These are phyloP conservation scores for Lasius platythorax DNA, from an alignment of 2,888 invertebrate species.

Conservation along the genomic window DNA sequence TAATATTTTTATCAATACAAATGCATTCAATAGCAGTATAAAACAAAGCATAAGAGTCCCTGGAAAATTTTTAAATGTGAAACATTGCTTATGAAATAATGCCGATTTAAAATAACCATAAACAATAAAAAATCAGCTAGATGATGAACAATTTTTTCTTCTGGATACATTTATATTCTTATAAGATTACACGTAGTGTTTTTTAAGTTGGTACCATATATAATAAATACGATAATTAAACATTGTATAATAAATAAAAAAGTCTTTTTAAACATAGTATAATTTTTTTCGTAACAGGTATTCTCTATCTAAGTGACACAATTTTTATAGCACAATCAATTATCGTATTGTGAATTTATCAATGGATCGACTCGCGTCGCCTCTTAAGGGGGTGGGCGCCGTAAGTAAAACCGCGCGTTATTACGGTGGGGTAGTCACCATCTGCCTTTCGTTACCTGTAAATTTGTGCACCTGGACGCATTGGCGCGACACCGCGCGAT, in stretches of 20 bases:
- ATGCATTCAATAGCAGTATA: neutral
- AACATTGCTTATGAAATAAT: constrained; percentile 16
- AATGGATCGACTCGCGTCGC: constrained; percentile 34
- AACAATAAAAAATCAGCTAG: neutral
- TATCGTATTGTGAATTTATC: constrained; percentile 56
- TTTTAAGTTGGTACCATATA: neutral
- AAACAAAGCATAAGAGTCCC: constrained; percentile 9
- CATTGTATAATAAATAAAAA: neutral
- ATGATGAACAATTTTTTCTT: neutral
- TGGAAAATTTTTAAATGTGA: neutral
- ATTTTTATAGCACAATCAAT: constrained; percentile 45
- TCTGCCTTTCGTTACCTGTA: constrained; percentile 79
- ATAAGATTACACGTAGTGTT: constrained; percentile 4
- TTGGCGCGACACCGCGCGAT: constrained; percentile 59
- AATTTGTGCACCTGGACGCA: constrained; percentile 77
- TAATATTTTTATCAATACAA: neutral
- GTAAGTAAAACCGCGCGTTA: constrained; percentile 74
- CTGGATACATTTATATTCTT: neutral
- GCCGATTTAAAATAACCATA: neutral
- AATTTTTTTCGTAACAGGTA: neutral
- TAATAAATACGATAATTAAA: neutral
- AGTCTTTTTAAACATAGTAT: neutral
- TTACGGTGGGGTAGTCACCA: constrained; percentile 79
- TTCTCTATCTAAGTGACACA: neutral
- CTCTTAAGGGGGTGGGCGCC: constrained; percentile 70